These are phyloP conservation scores for Cosmia pyralina DNA, from an alignment of 2,888 invertebrate genomes.

Conservation along the genomic window DNA sequence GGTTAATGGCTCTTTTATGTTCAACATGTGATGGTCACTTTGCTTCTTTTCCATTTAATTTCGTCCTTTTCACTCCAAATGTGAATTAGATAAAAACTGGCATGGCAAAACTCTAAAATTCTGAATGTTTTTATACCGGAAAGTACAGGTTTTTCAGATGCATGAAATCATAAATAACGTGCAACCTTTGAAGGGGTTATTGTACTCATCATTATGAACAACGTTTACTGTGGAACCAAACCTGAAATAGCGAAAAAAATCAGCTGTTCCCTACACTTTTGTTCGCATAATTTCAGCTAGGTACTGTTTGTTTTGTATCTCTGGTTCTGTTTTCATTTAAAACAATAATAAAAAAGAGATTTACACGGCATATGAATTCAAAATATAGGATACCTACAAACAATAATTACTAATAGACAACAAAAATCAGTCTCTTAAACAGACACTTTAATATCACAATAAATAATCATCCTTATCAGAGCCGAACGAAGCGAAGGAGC, in stretches of 20 bases:
- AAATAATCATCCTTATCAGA: not conserved
- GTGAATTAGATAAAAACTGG: not conserved
- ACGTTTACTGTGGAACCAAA: no score
- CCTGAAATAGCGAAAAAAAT: no score
- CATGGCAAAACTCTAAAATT: no score
- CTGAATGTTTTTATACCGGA: no score
- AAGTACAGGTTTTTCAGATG: no score
- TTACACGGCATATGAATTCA: not conserved
- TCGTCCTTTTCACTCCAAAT: not conserved
- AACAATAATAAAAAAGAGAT: not conserved
- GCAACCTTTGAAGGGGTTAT: no score
- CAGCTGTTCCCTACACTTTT: no score
- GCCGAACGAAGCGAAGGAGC: no score
- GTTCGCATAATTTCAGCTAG: no score
- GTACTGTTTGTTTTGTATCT: no score
- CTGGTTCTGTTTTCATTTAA: not conserved
- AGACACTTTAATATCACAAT: not conserved
- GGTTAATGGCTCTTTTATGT: not conserved
- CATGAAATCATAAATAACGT: no score
- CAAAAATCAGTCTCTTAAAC: not conserved
- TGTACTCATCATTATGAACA: no score
- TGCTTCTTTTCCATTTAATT: not conserved
- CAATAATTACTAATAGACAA: not conserved
- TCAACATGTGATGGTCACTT: not conserved
- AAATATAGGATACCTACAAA: not conserved